Percentiles rank a stretch among this genome's conserved stretches.
phyloP scores from a whole-genome alignment of 2,113 vertebrate genomes.

The Mus musculus region GRCm39 chr6:92011501-92012000 shows the following conservation, averaged over 20 bases:
- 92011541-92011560: background rate
- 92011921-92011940: conserved; percentile 87
- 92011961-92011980: conserved; percentile 84
- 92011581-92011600: background rate
- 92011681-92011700: background rate
- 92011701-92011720: background rate
- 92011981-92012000: conserved; percentile 78
- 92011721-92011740: background rate
- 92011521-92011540: background rate
- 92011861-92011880: conserved; percentile 82
- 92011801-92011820: conserved; percentile 58
- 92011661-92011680: background rate
- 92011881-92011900: conserved; percentile 78
- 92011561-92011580: background rate
- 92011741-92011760: background rate
- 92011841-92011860: conserved; percentile 46
- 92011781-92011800: conserved; percentile 24
- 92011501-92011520: background rate
- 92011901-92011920: conserved; percentile 84
- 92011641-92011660: background rate
- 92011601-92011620: background rate
- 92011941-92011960: conserved; percentile 85
- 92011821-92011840: conserved; percentile 6
- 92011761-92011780: conserved; percentile 6
- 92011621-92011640: background rate